Evolutionary conservation across 2,113 vertebrate species (phyloP).

Genomic region (Petromus typicus): DNA sequence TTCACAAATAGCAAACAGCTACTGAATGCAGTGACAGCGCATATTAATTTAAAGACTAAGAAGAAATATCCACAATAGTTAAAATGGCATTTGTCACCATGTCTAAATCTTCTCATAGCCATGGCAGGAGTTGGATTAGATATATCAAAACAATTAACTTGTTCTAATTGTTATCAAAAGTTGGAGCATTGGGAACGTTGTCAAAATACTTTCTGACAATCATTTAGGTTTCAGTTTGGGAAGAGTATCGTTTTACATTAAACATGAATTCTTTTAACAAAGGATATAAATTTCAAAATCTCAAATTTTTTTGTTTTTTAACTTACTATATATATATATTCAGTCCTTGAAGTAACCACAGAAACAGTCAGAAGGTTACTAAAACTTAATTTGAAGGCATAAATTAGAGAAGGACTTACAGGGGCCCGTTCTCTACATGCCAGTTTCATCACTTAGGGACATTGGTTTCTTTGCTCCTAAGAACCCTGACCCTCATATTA

Average conservation of each 20-base stretch:
- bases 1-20: conserved; percentile 40
- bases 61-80: conserved; percentile 58
- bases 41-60: conserved; percentile 62
- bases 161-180: conserved; percentile 47
- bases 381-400: background rate
- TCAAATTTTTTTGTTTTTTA: background rate
- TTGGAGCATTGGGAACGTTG: background rate
- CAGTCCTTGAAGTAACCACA: background rate
- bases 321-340: background rate
- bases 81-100: conserved; percentile 28
- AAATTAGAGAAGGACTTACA: background rate
- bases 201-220: background rate
- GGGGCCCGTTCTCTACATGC: rapidly evolving
- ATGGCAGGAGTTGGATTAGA: background rate
- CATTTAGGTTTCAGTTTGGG: background rate
- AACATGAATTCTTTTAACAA: background rate
- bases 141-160: conserved; percentile 7
- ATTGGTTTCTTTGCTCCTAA: background rate
- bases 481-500: background rate
- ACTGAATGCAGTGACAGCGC: conserved; percentile 44
- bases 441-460: background rate
- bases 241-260: background rate
- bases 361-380: background rate
- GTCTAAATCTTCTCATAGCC: conserved; percentile 31
- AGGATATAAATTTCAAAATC: conserved; percentile 10